Evolutionary conservation across 1,140 invertebrate genomes (phyloP).

Genomic region (Trinorchestia longiramus): DNA sequence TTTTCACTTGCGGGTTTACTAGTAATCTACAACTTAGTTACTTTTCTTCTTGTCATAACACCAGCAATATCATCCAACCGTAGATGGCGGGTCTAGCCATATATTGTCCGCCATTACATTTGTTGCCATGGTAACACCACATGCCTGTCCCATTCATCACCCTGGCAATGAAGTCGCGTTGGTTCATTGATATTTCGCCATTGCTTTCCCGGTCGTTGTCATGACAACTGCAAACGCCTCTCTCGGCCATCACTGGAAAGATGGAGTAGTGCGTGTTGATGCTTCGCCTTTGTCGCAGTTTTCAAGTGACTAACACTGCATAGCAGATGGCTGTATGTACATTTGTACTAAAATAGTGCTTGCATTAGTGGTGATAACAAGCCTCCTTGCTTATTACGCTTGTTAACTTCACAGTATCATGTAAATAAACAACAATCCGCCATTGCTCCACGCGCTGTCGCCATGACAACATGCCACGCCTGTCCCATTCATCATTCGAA

Average conservation of each 20-base stretch:
- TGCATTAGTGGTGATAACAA: too few relatives aligned
- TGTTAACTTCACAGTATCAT: too few relatives aligned
- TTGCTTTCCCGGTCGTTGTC: neutral
- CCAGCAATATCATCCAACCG: too few relatives aligned
- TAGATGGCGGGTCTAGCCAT: neutral
- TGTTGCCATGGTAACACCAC: neutral
- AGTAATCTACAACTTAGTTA: too few relatives aligned
- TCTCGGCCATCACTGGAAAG: neutral
- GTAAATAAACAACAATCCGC: neutral
- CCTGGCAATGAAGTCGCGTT: neutral
- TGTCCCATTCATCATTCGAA: neutral
- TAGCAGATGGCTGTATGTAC: too few relatives aligned
- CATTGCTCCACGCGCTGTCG: neutral
- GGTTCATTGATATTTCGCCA: neutral
- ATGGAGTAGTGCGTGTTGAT: neutral
- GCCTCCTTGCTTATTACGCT: too few relatives aligned
- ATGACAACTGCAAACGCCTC: neutral
- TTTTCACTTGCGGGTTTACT: too few relatives aligned
- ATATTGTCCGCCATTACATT: neutral
- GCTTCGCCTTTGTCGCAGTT: too few relatives aligned
- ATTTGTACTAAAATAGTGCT: too few relatives aligned
- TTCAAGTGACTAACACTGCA: too few relatives aligned
- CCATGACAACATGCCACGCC: neutral
- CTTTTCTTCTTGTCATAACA: too few relatives aligned
- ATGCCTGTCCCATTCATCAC: neutral